These are phyloP conservation scores for Forbesichthys papilliferus DNA, from an alignment of 2,113 vertebrate species.

Conservation along the genomic window DNA sequence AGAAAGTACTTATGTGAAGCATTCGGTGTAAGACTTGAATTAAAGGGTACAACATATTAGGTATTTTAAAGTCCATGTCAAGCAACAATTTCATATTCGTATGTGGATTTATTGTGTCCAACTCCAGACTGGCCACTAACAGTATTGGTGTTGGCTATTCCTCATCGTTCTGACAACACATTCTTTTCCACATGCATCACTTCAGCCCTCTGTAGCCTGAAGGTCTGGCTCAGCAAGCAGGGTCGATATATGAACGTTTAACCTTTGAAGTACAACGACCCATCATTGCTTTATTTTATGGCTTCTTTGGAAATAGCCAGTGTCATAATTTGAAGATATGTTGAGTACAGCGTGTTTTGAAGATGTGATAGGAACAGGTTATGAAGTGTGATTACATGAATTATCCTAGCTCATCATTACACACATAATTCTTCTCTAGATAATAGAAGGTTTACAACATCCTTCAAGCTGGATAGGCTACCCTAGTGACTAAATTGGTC, in stretches of 20 bases:
- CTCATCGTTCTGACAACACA: conserved; percentile 3
- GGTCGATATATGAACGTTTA: background rate
- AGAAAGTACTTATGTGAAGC: no score
- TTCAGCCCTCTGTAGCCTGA: background rate
- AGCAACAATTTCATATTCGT: background rate
- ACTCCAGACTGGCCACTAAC: background rate
- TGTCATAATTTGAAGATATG: background rate
- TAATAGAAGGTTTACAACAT: background rate
- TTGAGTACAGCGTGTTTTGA: conserved; percentile 1
- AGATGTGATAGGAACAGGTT: background rate
- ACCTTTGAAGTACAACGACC: background rate
- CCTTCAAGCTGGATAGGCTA: no score
- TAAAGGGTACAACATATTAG: no score
- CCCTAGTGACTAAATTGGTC: no score
- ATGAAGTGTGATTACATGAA: conserved; percentile 19
- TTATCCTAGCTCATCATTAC: conserved; percentile 1
- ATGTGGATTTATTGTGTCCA: background rate
- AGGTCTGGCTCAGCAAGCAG: background rate
- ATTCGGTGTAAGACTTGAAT: no score
- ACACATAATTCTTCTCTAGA: background rate
- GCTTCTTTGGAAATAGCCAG: no score
- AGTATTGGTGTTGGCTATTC: conserved; percentile 2
- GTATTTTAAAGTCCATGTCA: no score
- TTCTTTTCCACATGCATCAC: background rate
- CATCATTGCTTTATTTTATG: background rate